Conservation (phyloP, 2,113 vertebrate species). For the Emberiza fucata region DNA sequence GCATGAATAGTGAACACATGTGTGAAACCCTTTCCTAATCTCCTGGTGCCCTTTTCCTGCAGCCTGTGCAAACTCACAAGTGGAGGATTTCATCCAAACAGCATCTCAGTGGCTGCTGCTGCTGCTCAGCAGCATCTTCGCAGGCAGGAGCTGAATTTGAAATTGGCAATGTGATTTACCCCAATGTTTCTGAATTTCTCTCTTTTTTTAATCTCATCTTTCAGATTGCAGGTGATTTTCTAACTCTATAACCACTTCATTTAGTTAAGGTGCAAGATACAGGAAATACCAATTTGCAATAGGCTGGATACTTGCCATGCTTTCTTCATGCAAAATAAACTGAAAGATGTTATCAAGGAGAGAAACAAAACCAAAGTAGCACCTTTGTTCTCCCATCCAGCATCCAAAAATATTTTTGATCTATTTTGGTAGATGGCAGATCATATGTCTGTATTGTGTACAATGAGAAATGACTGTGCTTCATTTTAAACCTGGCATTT, state of each 20-base stretch:
- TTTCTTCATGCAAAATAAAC: neutral
- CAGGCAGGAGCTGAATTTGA: neutral
- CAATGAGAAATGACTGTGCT: neutral
- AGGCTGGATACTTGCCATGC: neutral
- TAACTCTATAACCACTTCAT: neutral
- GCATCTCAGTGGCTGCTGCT: neutral
- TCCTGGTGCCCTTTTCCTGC: neutral
- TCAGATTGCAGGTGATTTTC: neutral
- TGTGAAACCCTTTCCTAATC: neutral
- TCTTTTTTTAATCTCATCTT: neutral
- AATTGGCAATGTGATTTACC: neutral
- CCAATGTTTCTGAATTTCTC: neutral
- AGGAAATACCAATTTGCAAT: neutral
- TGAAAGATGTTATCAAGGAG: neutral
- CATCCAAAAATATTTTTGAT: neutral
- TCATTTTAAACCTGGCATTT: neutral
- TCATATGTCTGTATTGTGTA: neutral
- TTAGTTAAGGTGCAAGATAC: neutral
- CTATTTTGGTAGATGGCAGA: neutral
- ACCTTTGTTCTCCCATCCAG: neutral
- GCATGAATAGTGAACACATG: neutral
- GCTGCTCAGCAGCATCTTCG: neutral
- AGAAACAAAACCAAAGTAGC: neutral
- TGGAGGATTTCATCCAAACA: neutral
- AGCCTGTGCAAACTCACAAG: neutral